Conservation (phyloP, 2,113 vertebrate species). For the Scytalopus superciliaris region DNA sequence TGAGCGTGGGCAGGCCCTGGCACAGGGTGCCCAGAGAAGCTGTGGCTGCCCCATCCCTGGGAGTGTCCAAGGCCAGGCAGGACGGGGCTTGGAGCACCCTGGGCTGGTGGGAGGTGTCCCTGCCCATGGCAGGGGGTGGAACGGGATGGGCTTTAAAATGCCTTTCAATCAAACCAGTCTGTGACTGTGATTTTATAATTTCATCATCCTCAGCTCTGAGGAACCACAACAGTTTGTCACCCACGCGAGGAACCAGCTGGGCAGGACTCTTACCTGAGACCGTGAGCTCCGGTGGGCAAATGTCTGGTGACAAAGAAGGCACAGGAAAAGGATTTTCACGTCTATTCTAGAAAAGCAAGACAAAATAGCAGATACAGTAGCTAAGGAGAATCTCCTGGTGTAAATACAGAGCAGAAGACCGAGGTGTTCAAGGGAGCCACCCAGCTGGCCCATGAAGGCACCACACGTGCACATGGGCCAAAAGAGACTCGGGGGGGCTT, state of each 20-base stretch:
- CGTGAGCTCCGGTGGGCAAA: conserved; percentile 82
- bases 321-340: conserved; percentile 76
- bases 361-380: background rate
- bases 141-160: rapidly evolving
- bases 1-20: background rate
- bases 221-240: background rate
- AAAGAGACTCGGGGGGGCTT: background rate
- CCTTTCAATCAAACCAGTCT: background rate
- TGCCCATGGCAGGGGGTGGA: background rate
- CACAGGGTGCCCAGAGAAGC: background rate
- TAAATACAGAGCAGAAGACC: background rate
- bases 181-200: background rate
- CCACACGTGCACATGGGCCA: background rate
- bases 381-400: background rate
- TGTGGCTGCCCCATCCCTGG: background rate
- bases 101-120: rapidly evolving
- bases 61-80: rapidly evolving
- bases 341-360: conserved; percentile 74
- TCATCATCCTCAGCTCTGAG: background rate
- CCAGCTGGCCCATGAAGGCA: background rate
- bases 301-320: conserved; percentile 79
- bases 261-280: conserved; percentile 70
- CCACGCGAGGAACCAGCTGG: background rate
- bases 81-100: rapidly evolving
- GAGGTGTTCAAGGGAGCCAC: background rate